Evolutionary conservation across 2,797 vertebrate genomes (phyloP).

Genomic region (Sebastes ruberrimus): DNA sequence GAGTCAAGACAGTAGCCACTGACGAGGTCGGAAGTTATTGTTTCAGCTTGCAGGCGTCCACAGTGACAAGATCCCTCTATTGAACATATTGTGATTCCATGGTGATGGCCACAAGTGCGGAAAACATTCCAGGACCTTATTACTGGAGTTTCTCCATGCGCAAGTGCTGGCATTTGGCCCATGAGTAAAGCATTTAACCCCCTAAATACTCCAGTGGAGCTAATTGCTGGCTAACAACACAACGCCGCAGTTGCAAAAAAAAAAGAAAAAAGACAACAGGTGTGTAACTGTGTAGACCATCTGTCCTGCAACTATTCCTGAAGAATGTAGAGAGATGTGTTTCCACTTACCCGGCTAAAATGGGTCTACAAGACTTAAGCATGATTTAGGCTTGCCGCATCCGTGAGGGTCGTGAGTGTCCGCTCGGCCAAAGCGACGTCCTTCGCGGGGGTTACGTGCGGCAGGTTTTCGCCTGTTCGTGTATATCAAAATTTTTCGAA

Average conservation of each 20-base stretch:
- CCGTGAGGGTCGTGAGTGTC: no score
- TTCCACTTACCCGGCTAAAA: no score
- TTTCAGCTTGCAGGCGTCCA: slow-evolving; percentile 68
- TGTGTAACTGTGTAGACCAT: neutral
- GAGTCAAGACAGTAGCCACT: slow-evolving; percentile 68
- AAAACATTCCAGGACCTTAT: slow-evolving; percentile 14
- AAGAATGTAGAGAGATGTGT: no score
- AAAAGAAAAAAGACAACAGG: neutral
- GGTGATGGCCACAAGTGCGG: slow-evolving; percentile 5
- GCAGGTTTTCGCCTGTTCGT: no score
- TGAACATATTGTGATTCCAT: slow-evolving; percentile 50
- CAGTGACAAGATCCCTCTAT: slow-evolving; percentile 39
- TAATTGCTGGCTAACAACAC: neutral
- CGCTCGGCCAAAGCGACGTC: no score
- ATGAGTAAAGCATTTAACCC: neutral
- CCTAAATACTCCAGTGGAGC: neutral
- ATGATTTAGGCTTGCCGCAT: no score
- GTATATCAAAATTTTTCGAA: no score
- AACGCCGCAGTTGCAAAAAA: neutral
- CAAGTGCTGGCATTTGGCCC: neutral
- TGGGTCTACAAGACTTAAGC: neutral
- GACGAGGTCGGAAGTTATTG: slow-evolving; percentile 79
- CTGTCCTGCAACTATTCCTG: neutral
- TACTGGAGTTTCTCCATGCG: neutral
- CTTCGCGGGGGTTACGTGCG: no score